A percentile compares a stretch with the other conserved stretches of the same genome.
Conservation (phyloP, 92 coral and sea anemone genomes). For the Heliopora coerulea region DNA sequence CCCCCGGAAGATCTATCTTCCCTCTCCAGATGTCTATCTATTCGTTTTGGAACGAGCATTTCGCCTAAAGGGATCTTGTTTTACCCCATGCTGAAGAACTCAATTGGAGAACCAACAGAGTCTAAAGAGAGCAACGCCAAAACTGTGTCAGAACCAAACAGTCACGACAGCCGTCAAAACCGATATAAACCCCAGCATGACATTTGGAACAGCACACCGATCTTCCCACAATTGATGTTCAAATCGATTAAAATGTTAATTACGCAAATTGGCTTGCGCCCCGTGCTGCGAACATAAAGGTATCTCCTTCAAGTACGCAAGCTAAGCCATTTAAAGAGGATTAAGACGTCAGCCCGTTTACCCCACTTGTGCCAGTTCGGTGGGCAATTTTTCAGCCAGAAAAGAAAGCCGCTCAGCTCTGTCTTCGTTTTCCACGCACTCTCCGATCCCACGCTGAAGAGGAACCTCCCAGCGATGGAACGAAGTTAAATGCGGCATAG, state of each 20-base stretch:
- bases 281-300: conserved; percentile 10
- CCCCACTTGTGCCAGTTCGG: background rate
- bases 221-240: background rate
- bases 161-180: background rate
- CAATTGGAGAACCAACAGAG: background rate
- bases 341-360: background rate
- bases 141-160: background rate
- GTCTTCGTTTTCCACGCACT: no score
- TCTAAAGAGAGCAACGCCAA: background rate
- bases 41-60: no score
- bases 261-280: conserved; percentile 14
- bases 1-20: no score
- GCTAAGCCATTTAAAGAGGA: conserved; percentile 4
- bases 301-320: background rate
- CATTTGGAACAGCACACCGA: background rate
- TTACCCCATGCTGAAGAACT: background rate
- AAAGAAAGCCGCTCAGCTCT: no score
- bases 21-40: no score
- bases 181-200: background rate
- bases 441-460: no score
- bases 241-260: conserved; percentile 29
- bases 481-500: no score
- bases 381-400: background rate
- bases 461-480: background rate
- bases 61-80: no score